These are phyloP conservation scores for Acyrthosiphon pisum DNA, from an alignment of 1,140 invertebrate species.

Conservation along the genomic window DNA sequence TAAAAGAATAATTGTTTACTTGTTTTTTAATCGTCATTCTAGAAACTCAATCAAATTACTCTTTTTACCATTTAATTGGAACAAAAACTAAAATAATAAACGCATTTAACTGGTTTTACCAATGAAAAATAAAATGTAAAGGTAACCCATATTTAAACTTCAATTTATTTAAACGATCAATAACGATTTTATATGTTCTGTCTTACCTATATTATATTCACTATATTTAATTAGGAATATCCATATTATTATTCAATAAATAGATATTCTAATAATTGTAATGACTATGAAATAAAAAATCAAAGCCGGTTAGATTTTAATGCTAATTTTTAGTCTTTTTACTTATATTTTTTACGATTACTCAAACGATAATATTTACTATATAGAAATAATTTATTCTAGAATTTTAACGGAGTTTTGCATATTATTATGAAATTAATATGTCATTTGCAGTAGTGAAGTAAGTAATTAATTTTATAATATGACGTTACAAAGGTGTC, in stretches of 20 bases:
- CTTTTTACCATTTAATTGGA: not conserved
- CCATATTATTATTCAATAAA: too few species aligned
- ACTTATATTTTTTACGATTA: not conserved
- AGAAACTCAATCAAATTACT: slow-evolving; percentile 20
- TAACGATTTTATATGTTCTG: too few species aligned
- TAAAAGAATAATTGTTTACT: not conserved
- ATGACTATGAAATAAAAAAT: too few species aligned
- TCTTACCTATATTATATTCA: too few species aligned
- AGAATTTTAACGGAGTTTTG: too few species aligned
- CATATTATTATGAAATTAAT: not conserved
- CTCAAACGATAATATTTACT: not conserved
- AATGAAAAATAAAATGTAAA: not conserved
- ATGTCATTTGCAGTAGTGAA: not conserved
- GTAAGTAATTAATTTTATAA: not conserved
- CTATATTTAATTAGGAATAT: too few species aligned
- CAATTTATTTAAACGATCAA: not conserved
- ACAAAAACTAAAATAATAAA: not conserved
- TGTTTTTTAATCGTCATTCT: not conserved
- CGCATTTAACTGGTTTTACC: not conserved
- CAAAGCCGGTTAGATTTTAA: too few species aligned
- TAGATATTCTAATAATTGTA: too few species aligned
- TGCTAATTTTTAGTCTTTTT: not conserved
- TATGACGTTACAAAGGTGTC: not conserved
- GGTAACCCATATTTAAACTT: not conserved
- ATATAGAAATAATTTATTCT: not conserved